Percentiles rank a stretch among this genome's conserved stretches.
Evolutionary conservation across 1,140 invertebrate species (phyloP).

Genomic region (Maniola jurtina): DNA sequence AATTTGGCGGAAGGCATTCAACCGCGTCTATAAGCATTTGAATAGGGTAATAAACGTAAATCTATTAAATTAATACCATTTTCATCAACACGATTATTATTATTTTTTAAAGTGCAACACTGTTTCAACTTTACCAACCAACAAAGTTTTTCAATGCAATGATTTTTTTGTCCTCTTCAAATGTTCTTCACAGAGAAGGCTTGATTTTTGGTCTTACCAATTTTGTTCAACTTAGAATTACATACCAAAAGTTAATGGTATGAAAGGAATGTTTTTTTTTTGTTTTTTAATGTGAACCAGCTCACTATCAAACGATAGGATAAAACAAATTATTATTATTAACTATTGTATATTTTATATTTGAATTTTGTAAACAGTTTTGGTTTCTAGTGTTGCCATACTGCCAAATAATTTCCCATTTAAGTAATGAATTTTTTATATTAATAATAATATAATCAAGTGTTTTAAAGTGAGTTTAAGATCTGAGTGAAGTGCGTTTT

Average conservation of each 20-base stretch:
- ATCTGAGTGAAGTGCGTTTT: not conserved
- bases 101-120: not conserved
- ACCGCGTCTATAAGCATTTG: too few relatives aligned
- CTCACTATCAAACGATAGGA: too few relatives aligned
- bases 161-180: not conserved
- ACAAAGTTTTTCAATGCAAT: not conserved
- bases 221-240: too few relatives aligned
- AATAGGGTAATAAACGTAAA: not conserved
- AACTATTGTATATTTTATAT: not conserved
- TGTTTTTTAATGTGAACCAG: too few relatives aligned
- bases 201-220: too few relatives aligned
- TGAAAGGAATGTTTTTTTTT: too few relatives aligned
- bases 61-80: not conserved
- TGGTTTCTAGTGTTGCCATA: not conserved
- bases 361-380: not conserved
- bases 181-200: too few relatives aligned
- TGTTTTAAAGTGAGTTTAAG: not conserved
- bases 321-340: too few relatives aligned
- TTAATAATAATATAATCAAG: slow-evolving; percentile 3
- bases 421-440: not conserved
- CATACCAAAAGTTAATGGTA: too few relatives aligned
- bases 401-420: not conserved
- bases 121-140: not conserved
- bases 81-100: not conserved
- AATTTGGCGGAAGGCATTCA: too few relatives aligned